Conservation (phyloP, 1,140 invertebrate genomes). For the Eumeta japonica region DNA sequence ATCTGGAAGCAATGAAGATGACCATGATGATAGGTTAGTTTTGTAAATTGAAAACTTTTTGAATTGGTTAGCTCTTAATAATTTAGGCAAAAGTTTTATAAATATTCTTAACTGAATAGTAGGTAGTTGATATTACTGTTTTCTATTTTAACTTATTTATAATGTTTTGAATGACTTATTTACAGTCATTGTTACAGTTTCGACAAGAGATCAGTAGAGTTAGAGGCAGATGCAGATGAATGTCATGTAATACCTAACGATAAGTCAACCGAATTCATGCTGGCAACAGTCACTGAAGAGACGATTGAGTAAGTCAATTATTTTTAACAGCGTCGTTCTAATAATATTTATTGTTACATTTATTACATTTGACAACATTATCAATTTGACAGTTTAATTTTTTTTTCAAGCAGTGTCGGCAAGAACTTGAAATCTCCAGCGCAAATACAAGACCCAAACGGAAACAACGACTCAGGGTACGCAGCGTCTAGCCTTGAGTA, state of each 20-base stretch:
- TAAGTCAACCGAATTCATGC: slow-evolving; percentile 84
- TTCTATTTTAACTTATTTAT: too few relatives aligned
- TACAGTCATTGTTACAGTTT: slow-evolving; percentile 35
- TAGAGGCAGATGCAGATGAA: slow-evolving; percentile 63
- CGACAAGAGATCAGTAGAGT: slow-evolving; percentile 42
- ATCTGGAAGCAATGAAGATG: slow-evolving; percentile 84
- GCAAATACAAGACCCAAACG: slow-evolving; percentile 66
- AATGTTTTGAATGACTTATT: too few relatives aligned
- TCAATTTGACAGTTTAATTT: not conserved
- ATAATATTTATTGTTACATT: too few relatives aligned
- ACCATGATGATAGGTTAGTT: slow-evolving; percentile 64
- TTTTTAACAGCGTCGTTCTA: not conserved
- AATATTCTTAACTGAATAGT: too few relatives aligned
- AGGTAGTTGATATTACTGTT: too few relatives aligned
- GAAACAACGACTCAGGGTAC: slow-evolving; percentile 79
- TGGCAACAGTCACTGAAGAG: slow-evolving; percentile 81
- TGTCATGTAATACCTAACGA: slow-evolving; percentile 86
- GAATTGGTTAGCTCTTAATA: too few relatives aligned
- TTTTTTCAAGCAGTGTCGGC: slow-evolving; percentile 24
- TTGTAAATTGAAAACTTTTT: not conserved
- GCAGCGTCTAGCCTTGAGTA: slow-evolving; percentile 67
- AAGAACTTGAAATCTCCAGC: slow-evolving; percentile 60
- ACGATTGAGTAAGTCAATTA: slow-evolving; percentile 64
- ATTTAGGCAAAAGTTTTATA: too few relatives aligned
- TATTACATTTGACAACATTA: too few relatives aligned